Evolutionary conservation across 2,113 vertebrate genomes (phyloP), one percentile per base, ranked within the genome.

Genomic region (Peromyscus polionotus): DNA sequence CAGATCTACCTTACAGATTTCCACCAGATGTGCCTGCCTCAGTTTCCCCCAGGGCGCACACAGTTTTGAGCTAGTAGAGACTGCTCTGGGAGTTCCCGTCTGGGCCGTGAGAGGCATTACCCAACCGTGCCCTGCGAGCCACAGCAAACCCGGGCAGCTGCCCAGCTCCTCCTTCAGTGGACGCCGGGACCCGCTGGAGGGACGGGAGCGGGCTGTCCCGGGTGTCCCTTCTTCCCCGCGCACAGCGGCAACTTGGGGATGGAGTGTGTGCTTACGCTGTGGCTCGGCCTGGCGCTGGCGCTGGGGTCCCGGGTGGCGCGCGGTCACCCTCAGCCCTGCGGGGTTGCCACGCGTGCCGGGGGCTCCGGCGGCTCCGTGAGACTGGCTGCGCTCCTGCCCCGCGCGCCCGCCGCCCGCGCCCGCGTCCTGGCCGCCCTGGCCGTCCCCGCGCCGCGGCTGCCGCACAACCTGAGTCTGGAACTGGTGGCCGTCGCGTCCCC

Each of bases 381-480:
- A 98, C 98, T 99, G 96, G 99, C 98, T 81, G 99, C 97, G 95
- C 99, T 99, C 36, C 97, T 99, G 96, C 99, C 99, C 94, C 97
- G 97, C 36, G 83, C 91, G 31, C 95, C 95, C 96, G 97, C 85
- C 96, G 93, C 91, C 89, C 97, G 97, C 68, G 79, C 94, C 88
- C 97, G 97, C 96, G 98, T 98, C 90, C 99, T 98, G 97, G 97
- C 98, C 70, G 98, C 98, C 84, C 98, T 99, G 70, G 98, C 98
- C 61, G 95, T 36, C 96, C 94, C 97, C 81, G 70, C 12, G 86
- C 98, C 98, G 42, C 88, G 39, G 57, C 98, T 99, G 61, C 99
- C 99, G 33, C 98, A 98, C 98, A 99, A 99, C 98, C 98, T 99
- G 97, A 99, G 99, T 94, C 96, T 99, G 98, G 99, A 99, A 96